Base-by-base conservation (phyloP, 2,888 invertebrate species). In the Cerastis rubricosa region DNA sequence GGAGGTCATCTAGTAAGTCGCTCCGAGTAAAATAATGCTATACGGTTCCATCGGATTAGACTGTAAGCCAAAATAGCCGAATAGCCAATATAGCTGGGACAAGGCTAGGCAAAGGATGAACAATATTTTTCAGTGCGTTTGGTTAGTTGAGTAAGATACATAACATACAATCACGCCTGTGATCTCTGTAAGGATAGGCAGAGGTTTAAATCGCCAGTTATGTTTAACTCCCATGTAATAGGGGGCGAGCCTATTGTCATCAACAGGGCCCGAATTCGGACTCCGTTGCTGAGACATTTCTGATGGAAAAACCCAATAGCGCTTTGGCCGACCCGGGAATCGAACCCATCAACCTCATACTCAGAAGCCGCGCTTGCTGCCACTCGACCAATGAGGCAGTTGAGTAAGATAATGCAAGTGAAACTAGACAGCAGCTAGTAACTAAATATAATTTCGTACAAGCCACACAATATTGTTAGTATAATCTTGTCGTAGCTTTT, bases 401-500 rank as follows among this genome's bases (percentile, higher is more conserved):
- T n/a, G 1, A 64, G n/a, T 64, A 43, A 43, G n/a, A n/a, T 7
- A 64, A n/a, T 74, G 19, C 19, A 45, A 57, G 9, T 45, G 4
- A 29, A 35, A 35, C 45, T 17, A 2, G 1, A 17, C 71, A 49
- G n/a, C 2, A 40, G 61, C 49, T 74, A 22, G 40, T 49, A 29
- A 74, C 74, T 74, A 74, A 51, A 63, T 74, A 61, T 74, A 72
- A 72, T 63, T 43, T 61, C 29, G 19, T 72, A 49, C 61, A n/a
- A 14, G 43, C 29, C 35, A 43, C 43, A 43, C 29, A 73, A 35
- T 71, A 57, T 70, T 73, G 54, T 70, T 57, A 61, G 57, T 72
- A 45, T 51, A 35, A 71, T 66, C 40, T 51, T 54, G 78, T 74
- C 59, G 72, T 29, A 76, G 73, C 71, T 71, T 71, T 65, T 80